A percentile compares a stretch with the other conserved stretches of the same genome.
These are phyloP conservation scores for Etheostoma perlongum DNA, from an alignment of 2,797 vertebrate species.

Conservation along the genomic window DNA sequence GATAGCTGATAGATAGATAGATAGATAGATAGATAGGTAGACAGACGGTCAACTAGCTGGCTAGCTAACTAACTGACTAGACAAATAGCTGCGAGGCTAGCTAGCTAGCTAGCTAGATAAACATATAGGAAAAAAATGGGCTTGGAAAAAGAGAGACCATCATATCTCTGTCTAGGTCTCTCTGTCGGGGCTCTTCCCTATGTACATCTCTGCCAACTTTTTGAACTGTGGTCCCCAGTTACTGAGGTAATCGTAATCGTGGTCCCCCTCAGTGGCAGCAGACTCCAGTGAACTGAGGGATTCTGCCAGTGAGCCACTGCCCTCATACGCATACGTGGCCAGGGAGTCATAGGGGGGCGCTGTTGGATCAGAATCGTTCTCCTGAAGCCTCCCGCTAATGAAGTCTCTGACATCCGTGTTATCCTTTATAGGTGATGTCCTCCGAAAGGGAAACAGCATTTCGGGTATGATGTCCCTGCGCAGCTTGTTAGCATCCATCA, in stretches of 20 bases:
- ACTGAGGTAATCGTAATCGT: conserved; percentile 97
- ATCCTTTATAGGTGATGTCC: conserved; percentile 93
- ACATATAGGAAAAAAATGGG: conserved; percentile 49
- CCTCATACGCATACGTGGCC: conserved; percentile 98
- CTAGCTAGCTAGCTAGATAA: conserved; percentile 51
- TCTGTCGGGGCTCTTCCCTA: conserved; percentile 92
- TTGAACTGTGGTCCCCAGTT: conserved; percentile 97
- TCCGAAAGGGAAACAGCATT: conserved; percentile 91
- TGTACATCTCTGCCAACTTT: conserved; percentile 98
- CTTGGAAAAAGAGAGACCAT: conserved; percentile 29
- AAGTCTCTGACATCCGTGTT: conserved; percentile 97
- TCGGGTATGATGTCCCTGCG: conserved; percentile 96
- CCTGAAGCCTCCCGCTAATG: conserved; percentile 94
- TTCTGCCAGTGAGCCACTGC: conserved; percentile 93
- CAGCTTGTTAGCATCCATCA: conserved; percentile 94
- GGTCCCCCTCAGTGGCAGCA: conserved; percentile 92
- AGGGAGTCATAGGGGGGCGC: conserved; percentile 97
- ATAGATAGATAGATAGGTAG: conserved; percentile 57
- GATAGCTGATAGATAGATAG: conserved; percentile 70
- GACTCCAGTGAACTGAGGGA: conserved; percentile 97
- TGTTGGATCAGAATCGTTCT: conserved; percentile 94
- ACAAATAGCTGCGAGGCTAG: conserved; percentile 52
- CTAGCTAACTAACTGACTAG: conserved; percentile 59
- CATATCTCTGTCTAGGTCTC: conserved; percentile 83
- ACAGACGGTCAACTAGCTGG: conserved; percentile 58